These are phyloP conservation scores for Tetropium fuscum DNA, from an alignment of 2,888 invertebrate species.

Conservation along the genomic window DNA sequence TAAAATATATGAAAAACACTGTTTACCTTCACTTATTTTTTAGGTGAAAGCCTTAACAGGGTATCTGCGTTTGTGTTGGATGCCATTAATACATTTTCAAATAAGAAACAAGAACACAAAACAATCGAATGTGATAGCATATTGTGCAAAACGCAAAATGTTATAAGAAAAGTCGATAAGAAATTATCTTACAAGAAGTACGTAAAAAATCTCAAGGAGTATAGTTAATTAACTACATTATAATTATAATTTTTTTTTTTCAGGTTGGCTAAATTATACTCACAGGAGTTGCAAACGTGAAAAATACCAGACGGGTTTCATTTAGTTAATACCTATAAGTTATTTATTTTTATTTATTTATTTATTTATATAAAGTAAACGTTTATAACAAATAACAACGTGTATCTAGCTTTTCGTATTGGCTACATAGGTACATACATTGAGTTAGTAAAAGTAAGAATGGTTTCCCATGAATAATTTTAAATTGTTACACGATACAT, in stretches of 20 bases:
- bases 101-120: neutral
- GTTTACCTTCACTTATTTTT: no score
- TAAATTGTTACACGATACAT: no score
- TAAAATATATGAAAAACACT: no score
- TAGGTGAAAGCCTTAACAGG: slow-evolving; percentile 11
- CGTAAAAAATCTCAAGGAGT: neutral
- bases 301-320: neutral
- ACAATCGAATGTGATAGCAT: neutral
- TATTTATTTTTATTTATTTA: slow-evolving; percentile 10
- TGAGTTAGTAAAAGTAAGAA: no score
- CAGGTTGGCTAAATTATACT: slow-evolving; percentile 15
- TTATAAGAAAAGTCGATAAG: slow-evolving; percentile 4
- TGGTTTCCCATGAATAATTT: no score
- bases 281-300: slow-evolving; percentile 8
- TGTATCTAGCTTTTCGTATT: no score
- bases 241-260: neutral
- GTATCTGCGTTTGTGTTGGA: slow-evolving; percentile 8
- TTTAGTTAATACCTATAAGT: neutral
- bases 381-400: no score
- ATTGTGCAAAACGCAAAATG: slow-evolving; percentile 2
- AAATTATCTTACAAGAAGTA: slow-evolving; percentile 12
- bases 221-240: neutral
- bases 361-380: slow-evolving; percentile 9
- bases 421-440: no score
- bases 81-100: slow-evolving; percentile 14